These are phyloP conservation scores for Acanthoscelides obtectus DNA, from an alignment of 2,888 invertebrate genomes.

Conservation along the genomic window DNA sequence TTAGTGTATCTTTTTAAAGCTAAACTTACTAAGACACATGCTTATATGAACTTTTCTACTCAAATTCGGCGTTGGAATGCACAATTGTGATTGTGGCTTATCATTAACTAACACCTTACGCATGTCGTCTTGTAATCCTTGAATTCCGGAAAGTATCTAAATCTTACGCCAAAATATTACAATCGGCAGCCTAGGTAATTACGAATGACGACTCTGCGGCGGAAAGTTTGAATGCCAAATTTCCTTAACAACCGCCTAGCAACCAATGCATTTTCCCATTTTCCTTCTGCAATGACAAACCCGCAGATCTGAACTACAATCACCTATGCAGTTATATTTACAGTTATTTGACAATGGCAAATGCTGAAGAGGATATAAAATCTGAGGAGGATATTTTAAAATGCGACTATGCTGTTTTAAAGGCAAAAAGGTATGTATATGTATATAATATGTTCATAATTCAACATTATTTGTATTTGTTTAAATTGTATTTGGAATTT, in stretches of 20 bases:
- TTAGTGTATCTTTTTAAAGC: too few relatives aligned
- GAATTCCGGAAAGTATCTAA: too few relatives aligned
- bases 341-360: not conserved
- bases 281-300: not conserved
- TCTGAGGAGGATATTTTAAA: slow-evolving; percentile 1
- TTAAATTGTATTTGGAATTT: slow-evolving; percentile 4
- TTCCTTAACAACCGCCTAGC: slow-evolving; percentile 1
- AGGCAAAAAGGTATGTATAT: slow-evolving; percentile 16
- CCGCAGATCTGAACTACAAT: not conserved
- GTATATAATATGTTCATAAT: too few relatives aligned
- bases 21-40: too few relatives aligned
- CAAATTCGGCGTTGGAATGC: too few relatives aligned
- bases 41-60: too few relatives aligned
- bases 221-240: slow-evolving; percentile 12
- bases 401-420: slow-evolving; percentile 14
- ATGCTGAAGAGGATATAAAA: not conserved
- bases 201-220: slow-evolving; percentile 3
- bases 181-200: too few relatives aligned
- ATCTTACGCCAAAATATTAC: too few relatives aligned
- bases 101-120: too few relatives aligned
- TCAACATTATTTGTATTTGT: too few relatives aligned
- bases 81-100: too few relatives aligned
- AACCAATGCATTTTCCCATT: not conserved
- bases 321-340: not conserved
- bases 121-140: too few relatives aligned